Conservation (phyloP, 2,888 invertebrate genomes). For the Nomada flava region DNA sequence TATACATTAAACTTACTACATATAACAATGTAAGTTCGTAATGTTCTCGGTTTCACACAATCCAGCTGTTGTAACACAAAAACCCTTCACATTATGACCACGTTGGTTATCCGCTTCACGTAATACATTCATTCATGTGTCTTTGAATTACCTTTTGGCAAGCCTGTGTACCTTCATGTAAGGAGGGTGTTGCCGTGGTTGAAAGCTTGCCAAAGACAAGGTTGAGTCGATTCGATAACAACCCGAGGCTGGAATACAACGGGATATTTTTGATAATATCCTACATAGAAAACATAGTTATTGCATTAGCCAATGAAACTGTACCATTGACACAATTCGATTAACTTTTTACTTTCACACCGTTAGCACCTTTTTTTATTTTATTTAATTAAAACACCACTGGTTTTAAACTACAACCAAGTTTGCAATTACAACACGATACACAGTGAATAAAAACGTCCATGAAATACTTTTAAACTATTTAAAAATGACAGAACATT, state of each 20-base stretch:
- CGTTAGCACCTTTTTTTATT: neutral
- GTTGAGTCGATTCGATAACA: constrained; percentile 56
- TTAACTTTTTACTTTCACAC: constrained; percentile 6
- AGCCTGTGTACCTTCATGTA: constrained; percentile 34
- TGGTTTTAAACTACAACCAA: constrained; percentile 9
- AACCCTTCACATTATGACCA: neutral
- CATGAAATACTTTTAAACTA: neutral
- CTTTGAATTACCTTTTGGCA: constrained; percentile 53
- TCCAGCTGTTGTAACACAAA: neutral
- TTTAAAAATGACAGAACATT: too few species aligned
- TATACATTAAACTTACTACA: neutral
- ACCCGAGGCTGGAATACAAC: constrained; percentile 55
- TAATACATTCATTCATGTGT: constrained; percentile 36
- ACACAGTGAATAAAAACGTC: neutral
- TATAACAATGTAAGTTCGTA: too few species aligned
- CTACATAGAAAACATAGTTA: constrained; percentile 37
- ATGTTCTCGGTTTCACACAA: neutral
- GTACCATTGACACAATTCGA: constrained; percentile 36
- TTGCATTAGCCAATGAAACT: constrained; percentile 59
- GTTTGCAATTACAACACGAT: neutral
- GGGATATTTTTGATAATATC: constrained; percentile 49
- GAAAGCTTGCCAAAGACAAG: constrained; percentile 64
- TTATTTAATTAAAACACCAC: constrained; percentile 7
- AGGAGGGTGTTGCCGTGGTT: constrained; percentile 55
- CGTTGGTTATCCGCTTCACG: neutral